These are phyloP conservation scores for Galemys pyrenaicus DNA, from an alignment of 2,113 vertebrate species.

Conservation along the genomic window DNA sequence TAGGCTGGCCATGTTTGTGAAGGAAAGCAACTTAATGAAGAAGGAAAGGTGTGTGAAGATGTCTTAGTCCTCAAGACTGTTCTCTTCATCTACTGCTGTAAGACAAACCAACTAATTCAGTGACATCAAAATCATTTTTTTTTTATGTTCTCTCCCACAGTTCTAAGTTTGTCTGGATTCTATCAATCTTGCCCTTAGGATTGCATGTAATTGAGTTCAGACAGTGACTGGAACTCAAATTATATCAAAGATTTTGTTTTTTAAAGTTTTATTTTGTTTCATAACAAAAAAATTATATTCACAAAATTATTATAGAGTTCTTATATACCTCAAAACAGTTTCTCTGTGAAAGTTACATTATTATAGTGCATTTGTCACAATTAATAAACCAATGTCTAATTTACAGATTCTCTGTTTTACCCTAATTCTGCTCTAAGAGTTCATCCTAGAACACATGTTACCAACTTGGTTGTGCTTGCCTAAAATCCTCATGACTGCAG, in stretches of 20 bases:
- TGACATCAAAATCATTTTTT: background rate
- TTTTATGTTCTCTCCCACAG: background rate
- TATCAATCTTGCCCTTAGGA: background rate
- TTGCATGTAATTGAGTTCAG: background rate
- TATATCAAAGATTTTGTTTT: background rate
- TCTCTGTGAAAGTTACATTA: background rate
- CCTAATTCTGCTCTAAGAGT: background rate
- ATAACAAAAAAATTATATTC: background rate
- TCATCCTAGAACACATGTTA: background rate
- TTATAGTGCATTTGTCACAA: background rate
- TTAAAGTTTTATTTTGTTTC: background rate
- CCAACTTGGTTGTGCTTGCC: background rate
- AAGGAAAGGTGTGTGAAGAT: background rate
- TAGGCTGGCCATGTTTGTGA: background rate
- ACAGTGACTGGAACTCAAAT: background rate
- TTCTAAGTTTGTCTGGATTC: background rate
- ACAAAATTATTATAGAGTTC: background rate
- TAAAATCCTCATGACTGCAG: background rate
- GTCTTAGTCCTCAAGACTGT: background rate
- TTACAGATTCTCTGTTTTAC: background rate
- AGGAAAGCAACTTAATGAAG: background rate
- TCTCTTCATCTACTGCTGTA: background rate
- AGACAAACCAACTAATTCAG: background rate
- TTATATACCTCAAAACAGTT: background rate
- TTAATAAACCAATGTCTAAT: background rate